phyloP scores from a whole-genome alignment of 2,797 vertebrate genomes.

The Urosaurus nigricauda region DNA sequence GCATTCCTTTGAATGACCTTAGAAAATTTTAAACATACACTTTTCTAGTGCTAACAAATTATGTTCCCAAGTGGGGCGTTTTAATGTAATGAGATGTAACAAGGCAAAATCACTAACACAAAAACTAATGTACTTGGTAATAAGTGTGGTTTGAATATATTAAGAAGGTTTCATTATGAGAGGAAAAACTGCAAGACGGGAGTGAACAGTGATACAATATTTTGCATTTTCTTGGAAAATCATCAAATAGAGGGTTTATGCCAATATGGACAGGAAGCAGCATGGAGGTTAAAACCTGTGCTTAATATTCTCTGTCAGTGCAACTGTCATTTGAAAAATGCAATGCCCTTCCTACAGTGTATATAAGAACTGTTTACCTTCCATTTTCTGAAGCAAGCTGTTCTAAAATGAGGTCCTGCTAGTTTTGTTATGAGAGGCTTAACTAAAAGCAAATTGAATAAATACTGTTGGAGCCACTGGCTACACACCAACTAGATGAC shows the following conservation, averaged over 20 bases:
- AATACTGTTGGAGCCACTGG: constrained; percentile 33
- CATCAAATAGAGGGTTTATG: background rate
- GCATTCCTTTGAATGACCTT: constrained; percentile 5
- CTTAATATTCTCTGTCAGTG: constrained; percentile 8
- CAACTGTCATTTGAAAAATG: constrained; percentile 35
- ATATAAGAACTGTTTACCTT: constrained; percentile 42
- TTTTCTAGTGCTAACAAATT: background rate
- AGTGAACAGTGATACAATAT: background rate
- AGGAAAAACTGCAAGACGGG: background rate
- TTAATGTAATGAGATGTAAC: constrained; percentile 41
- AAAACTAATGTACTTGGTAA: background rate
- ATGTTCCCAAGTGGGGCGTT: constrained; percentile 21
- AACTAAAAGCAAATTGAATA: constrained; percentile 38
- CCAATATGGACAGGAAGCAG: background rate
- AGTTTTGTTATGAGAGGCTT: constrained; percentile 27
- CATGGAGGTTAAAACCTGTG: constrained; percentile 23
- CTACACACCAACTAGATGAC: constrained; percentile 20
- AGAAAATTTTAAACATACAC: constrained; percentile 31
- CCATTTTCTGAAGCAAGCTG: constrained; percentile 33
- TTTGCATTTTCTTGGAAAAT: background rate
- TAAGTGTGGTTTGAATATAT: constrained; percentile 21
- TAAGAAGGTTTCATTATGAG: constrained; percentile 30
- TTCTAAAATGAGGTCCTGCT: constrained; percentile 30
- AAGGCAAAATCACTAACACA: constrained; percentile 36
- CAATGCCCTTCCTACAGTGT: background rate